phyloP scores from a whole-genome alignment of 2,888 invertebrate genomes.

The Rhorus exstirpatorius region DNA sequence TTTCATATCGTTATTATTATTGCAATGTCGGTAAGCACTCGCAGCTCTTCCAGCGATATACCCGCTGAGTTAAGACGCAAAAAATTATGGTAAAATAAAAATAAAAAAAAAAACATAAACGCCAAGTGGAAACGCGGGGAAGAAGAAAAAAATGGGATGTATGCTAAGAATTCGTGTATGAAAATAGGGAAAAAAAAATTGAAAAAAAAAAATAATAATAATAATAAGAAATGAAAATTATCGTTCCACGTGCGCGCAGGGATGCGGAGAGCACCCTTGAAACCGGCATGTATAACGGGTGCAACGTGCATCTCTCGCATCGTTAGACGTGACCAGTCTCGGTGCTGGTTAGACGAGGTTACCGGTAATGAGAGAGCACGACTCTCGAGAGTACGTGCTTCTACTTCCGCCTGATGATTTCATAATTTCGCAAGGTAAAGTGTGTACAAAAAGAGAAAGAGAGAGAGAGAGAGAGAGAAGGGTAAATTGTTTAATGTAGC shows the following conservation, averaged over 20 bases:
- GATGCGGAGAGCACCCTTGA: constrained; percentile 40
- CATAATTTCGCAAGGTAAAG: constrained; percentile 50
- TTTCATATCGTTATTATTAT: constrained; percentile 38
- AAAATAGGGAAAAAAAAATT: constrained; percentile 16
- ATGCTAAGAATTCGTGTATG: constrained; percentile 24
- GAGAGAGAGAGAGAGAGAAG: not conserved
- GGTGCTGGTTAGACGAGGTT: constrained; percentile 8
- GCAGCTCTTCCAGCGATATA: constrained; percentile 12
- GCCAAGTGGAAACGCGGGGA: constrained; percentile 6
- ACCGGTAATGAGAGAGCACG: constrained; percentile 66
- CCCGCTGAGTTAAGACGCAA: constrained; percentile 47
- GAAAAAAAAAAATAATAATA: constrained; percentile 30
- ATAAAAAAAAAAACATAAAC: constrained; percentile 21
- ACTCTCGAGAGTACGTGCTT: constrained; percentile 65
- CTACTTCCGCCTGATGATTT: constrained; percentile 64
- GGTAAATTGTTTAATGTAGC: constrained; percentile 45
- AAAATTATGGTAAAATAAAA: constrained; percentile 38
- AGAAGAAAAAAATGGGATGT: constrained; percentile 4
- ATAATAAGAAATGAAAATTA: constrained; percentile 36
- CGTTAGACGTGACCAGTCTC: constrained; percentile 62
- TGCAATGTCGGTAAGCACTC: constrained; percentile 45
- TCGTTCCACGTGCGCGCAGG: constrained; percentile 47
- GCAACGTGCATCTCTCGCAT: constrained; percentile 60
- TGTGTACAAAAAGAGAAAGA: constrained; percentile 27
- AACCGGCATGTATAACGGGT: constrained; percentile 21